phyloP scores from a whole-genome alignment of 2,888 invertebrate species.

The Agonopterix alstromeriana region DNA sequence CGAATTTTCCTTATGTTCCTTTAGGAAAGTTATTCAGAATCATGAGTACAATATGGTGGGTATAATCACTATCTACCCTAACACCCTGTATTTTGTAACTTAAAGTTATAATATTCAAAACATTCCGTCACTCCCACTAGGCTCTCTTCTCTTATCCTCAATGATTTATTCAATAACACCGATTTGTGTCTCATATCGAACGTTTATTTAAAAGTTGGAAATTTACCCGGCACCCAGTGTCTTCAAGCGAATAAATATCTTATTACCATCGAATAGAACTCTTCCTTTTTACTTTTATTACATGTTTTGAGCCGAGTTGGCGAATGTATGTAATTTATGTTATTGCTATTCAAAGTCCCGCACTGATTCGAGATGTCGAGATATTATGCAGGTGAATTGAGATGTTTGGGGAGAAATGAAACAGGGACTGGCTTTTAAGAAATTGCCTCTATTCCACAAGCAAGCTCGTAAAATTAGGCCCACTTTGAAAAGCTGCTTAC shows the following conservation, averaged over 20 bases:
- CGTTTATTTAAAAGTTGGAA: constrained; percentile 12
- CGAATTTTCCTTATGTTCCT: too few species aligned
- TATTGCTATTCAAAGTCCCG: constrained; percentile 16
- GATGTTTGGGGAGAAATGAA: constrained; percentile 16
- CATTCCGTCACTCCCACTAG: background rate
- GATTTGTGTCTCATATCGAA: constrained; percentile 16
- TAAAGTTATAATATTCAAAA: background rate
- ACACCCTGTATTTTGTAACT: background rate
- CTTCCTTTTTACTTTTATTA: constrained; percentile 2
- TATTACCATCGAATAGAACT: constrained; percentile 2
- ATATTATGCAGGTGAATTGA: constrained; percentile 20
- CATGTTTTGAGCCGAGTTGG: background rate
- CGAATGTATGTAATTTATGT: constrained; percentile 9
- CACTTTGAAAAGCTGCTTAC: background rate
- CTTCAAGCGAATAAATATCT: too few species aligned
- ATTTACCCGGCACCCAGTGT: background rate
- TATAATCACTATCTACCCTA: too few species aligned
- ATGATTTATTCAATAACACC: constrained; percentile 18
- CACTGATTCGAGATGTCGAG: constrained; percentile 13
- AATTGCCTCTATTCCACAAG: constrained; percentile 18
- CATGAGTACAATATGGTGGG: too few species aligned
- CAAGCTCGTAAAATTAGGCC: constrained; percentile 7
- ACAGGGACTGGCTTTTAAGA: constrained; percentile 16
- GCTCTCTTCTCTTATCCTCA: background rate
- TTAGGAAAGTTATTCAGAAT: too few species aligned